phyloP scores from a whole-genome alignment of 2,113 vertebrate species.

The Pluvianellus socialis region DNA sequence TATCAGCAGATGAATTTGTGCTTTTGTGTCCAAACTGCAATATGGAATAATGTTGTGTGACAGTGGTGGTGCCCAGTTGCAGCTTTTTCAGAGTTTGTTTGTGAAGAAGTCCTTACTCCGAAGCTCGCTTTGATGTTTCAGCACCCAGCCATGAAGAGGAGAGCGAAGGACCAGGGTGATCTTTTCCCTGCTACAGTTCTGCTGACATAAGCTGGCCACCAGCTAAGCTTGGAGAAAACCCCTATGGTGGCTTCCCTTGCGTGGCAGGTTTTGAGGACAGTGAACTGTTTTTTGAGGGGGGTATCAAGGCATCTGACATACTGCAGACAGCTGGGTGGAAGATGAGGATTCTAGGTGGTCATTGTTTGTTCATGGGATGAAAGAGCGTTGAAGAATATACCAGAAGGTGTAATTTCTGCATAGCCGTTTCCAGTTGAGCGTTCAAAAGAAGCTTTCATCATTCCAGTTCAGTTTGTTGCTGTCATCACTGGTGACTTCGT shows the following conservation, averaged over 20 bases:
- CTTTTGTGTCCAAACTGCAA: neutral
- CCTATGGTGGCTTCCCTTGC: neutral
- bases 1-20: neutral
- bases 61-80: neutral
- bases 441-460: neutral
- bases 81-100: neutral
- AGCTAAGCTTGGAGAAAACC: neutral
- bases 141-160: neutral
- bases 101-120: neutral
- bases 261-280: neutral
- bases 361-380: accelerated
- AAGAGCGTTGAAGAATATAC: accelerated
- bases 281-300: neutral
- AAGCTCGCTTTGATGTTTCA: neutral
- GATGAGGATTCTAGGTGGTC: neutral
- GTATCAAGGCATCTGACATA: accelerated
- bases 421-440: neutral
- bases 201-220: neutral
- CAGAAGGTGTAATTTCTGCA: neutral
- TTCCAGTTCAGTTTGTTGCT: neutral
- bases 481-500: neutral
- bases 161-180: neutral
- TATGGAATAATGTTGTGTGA: neutral
- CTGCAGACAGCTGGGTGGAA: neutral
- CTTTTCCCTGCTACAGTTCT: neutral